Evolutionary conservation across 1,140 invertebrate species (phyloP).

Genomic region (Bathynomus jamesi): DNA sequence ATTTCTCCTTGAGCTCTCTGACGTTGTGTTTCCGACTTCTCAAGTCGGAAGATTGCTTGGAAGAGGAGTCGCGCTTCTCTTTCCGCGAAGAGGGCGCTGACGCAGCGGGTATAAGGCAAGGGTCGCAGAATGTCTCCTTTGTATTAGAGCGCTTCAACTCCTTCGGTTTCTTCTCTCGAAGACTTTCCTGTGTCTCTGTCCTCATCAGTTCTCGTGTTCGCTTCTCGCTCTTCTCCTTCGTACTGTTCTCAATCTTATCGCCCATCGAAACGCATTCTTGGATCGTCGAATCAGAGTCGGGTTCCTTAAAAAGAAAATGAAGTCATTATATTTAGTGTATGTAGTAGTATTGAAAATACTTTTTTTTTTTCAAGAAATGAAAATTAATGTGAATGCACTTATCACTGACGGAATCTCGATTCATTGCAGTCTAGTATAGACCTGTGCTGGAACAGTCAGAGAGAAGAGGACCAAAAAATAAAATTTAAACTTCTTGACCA

Average conservation of each 20-base stretch:
- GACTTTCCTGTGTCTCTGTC: constrained; percentile 25
- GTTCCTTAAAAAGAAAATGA: background rate
- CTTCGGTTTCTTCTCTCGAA: constrained; percentile 28
- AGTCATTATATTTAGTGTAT: background rate
- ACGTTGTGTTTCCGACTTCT: constrained; percentile 31
- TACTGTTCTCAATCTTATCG: constrained; percentile 72
- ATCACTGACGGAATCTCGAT: background rate
- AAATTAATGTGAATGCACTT: background rate
- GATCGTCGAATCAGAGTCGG: background rate
- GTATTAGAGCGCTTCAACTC: constrained; percentile 22
- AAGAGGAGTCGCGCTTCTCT: background rate
- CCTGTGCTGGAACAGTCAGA: no score
- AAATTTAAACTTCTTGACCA: no score
- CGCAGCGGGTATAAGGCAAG: background rate
- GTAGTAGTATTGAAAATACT: background rate
- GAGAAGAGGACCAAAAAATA: no score
- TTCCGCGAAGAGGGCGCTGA: background rate
- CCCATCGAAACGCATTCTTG: constrained; percentile 11
- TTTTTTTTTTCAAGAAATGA: background rate
- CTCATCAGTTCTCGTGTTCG: constrained; percentile 51
- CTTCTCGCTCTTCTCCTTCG: constrained; percentile 50
- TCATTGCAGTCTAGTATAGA: background rate
- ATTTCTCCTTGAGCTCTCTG: constrained; percentile 34
- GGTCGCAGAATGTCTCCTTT: background rate
- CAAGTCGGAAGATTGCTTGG: constrained; percentile 49